Conservation (phyloP, 2,113 vertebrate genomes). For the Muscicapa adusta region DNA sequence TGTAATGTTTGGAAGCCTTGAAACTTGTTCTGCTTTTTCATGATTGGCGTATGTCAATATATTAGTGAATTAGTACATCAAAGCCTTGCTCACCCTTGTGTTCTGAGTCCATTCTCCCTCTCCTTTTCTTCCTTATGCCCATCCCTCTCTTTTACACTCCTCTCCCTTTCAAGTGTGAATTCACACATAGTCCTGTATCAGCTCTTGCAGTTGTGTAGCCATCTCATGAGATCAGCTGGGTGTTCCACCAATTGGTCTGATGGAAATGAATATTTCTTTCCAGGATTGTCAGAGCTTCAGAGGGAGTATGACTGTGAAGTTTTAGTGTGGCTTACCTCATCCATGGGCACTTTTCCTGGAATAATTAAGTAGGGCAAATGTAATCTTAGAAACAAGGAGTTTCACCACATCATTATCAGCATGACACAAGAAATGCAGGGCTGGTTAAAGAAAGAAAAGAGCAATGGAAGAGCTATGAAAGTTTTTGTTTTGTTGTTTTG, state of each 20-base stretch:
- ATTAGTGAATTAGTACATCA: not conserved
- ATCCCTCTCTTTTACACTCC: not conserved
- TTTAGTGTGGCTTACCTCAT: not conserved
- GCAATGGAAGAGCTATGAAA: not conserved
- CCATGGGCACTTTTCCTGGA: not conserved
- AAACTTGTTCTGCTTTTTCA: not conserved
- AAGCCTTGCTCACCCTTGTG: not conserved
- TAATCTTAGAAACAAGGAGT: not conserved
- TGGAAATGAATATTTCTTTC: not conserved
- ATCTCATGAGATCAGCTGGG: not conserved
- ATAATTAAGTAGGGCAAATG: not conserved
- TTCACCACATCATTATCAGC: not conserved
- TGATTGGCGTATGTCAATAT: rapidly evolving
- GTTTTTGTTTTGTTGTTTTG: not conserved
- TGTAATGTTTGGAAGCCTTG: not conserved
- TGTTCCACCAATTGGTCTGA: not conserved
- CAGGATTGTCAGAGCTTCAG: not conserved
- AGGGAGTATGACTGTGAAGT: not conserved
- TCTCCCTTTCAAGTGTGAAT: not conserved
- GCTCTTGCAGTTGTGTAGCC: not conserved
- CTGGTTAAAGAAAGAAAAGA: not conserved
- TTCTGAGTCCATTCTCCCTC: not conserved
- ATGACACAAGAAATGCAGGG: not conserved
- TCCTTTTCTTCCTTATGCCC: not conserved
- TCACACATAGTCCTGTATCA: not conserved